Conservation (phyloP, 2,113 vertebrate species). For the Seriola rivoliana region DNA sequence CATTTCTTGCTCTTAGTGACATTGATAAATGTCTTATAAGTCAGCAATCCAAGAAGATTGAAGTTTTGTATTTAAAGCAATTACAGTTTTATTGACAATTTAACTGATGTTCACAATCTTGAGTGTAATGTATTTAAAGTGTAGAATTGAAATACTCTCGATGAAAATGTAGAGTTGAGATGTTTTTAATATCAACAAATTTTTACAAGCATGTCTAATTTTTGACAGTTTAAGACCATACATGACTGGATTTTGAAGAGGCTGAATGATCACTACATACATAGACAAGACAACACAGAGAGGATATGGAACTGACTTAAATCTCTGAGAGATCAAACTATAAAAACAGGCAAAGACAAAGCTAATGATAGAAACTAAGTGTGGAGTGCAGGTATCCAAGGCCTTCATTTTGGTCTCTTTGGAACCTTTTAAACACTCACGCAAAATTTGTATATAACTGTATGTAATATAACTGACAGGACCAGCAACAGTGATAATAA, state of each 20-base stretch:
- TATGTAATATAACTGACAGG: slow-evolving; percentile 26
- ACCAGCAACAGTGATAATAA: neutral
- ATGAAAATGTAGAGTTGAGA: too few species aligned
- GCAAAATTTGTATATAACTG: slow-evolving; percentile 9
- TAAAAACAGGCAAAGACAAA: slow-evolving; percentile 40
- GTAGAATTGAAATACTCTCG: too few species aligned
- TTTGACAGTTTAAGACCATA: slow-evolving; percentile 38
- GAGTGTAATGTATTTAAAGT: too few species aligned
- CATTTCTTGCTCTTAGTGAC: too few species aligned
- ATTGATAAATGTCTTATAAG: too few species aligned
- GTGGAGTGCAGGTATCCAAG: slow-evolving; percentile 28
- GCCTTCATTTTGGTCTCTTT: slow-evolving; percentile 30
- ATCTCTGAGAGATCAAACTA: slow-evolving; percentile 18
- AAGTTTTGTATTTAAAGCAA: too few species aligned
- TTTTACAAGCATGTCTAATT: slow-evolving; percentile 16
- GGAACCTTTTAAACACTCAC: slow-evolving; percentile 16
- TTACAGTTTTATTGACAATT: too few species aligned
- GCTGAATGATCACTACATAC: slow-evolving; percentile 16
- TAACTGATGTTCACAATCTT: too few species aligned
- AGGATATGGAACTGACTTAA: neutral
- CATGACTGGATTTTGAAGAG: slow-evolving; percentile 23
- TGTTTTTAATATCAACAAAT: slow-evolving; percentile 3
- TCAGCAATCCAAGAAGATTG: too few species aligned
- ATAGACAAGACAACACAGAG: slow-evolving; percentile 15
- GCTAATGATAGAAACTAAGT: slow-evolving; percentile 10